These are phyloP conservation scores for Lasiommata megera DNA, from an alignment of 2,888 invertebrate species.

Conservation along the genomic window DNA sequence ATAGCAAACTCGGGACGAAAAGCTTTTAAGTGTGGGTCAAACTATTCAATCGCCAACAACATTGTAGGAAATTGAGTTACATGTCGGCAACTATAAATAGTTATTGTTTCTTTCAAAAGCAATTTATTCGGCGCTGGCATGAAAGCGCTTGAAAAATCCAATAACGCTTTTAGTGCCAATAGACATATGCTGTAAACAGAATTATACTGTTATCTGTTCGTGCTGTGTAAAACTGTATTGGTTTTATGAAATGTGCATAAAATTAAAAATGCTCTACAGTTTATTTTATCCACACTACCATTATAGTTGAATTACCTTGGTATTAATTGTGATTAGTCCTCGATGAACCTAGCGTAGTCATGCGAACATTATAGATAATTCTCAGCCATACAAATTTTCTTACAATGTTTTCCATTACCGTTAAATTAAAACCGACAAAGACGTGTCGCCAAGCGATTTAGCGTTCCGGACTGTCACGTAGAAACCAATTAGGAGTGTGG, in stretches of 20 bases:
- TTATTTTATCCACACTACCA: no score
- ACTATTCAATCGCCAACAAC: not conserved
- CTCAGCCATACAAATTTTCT: no score
- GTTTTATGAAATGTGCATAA: conserved; percentile 2
- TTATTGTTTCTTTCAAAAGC: conserved; percentile 10
- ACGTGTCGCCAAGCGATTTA: no score
- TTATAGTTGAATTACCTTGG: no score
- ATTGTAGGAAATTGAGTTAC: conserved; percentile 3
- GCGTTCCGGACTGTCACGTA: no score
- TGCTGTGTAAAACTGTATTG: conserved; percentile 12
- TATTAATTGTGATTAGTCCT: no score
- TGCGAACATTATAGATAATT: no score
- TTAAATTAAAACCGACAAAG: no score
- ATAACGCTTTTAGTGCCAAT: conserved; percentile 20
- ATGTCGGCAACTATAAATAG: conserved; percentile 3
- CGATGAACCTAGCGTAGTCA: no score
- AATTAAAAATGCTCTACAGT: conserved; percentile 2
- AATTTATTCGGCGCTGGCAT: conserved; percentile 11
- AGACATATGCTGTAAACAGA: conserved; percentile 16
- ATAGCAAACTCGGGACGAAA: not conserved
- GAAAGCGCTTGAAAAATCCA: conserved; percentile 22
- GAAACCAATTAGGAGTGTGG: no score
- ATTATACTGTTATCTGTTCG: conserved; percentile 2
- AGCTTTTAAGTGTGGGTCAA: not conserved
- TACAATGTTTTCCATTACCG: no score